Evolutionary conservation across 2,888 invertebrate genomes (phyloP).

Genomic region (Chrysolina haemoptera): DNA sequence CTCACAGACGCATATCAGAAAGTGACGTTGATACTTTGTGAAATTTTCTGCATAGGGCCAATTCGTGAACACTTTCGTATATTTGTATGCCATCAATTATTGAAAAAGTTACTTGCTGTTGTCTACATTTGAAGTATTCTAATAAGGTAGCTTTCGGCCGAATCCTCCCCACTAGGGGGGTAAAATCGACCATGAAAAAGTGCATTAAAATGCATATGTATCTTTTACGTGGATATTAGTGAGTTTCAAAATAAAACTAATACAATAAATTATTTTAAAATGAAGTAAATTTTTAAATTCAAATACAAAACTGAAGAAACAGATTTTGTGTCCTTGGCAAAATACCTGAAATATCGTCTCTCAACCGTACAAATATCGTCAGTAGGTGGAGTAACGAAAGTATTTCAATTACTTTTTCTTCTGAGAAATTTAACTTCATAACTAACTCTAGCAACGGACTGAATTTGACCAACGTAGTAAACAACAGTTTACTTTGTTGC

Average conservation of each 20-base stretch:
- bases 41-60: too few relatives aligned
- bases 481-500: slow-evolving; percentile 17
- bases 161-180: too few relatives aligned
- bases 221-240: background rate
- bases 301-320: background rate
- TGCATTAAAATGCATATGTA: background rate
- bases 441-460: background rate
- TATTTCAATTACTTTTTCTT: background rate
- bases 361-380: slow-evolving; percentile 1
- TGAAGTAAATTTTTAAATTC: background rate
- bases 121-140: too few relatives aligned
- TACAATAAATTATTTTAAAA: background rate
- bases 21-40: too few relatives aligned
- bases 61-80: too few relatives aligned
- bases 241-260: background rate
- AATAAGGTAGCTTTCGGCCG: too few relatives aligned
- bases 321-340: background rate
- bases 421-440: background rate
- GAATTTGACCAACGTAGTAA: background rate
- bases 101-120: too few relatives aligned
- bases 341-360: background rate
- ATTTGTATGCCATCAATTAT: too few relatives aligned
- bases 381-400: background rate
- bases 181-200: too few relatives aligned
- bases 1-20: too few relatives aligned